phyloP scores from a whole-genome alignment of 2,113 vertebrate genomes.

The Speoplatyrhinus poulsoni region DNA sequence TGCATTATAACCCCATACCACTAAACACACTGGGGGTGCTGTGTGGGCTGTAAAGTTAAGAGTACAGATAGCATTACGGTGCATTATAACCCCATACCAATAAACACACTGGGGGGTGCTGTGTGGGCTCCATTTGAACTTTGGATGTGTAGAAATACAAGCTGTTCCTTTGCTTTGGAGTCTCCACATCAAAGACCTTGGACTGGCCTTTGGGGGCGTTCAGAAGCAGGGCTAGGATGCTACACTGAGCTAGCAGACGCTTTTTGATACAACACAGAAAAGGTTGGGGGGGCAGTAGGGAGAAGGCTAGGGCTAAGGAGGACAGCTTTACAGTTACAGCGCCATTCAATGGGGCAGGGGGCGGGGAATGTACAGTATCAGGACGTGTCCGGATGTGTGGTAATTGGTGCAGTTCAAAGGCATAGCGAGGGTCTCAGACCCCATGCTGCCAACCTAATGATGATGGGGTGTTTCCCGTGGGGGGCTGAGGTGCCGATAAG shows the following conservation, averaged over 20 bases:
- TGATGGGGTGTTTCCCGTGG: constrained; percentile 14
- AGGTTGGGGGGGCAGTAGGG: not conserved
- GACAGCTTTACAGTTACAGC: constrained; percentile 15
- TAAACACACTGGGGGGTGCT: constrained; percentile 5
- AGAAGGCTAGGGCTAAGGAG: not conserved
- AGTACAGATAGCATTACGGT: constrained; percentile 7
- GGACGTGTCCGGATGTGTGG: constrained; percentile 5
- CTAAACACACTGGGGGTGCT: constrained; percentile 3
- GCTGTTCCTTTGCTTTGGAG: not conserved
- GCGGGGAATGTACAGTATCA: constrained; percentile 4
- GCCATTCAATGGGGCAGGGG: constrained; percentile 5
- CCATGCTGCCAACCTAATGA: constrained; percentile 19
- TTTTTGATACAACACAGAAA: not conserved
- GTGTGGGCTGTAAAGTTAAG: constrained; percentile 6
- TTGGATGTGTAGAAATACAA: not conserved
- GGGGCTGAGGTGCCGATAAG: constrained; percentile 17
- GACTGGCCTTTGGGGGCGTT: constrained; percentile 12
- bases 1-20: constrained; percentile 28
- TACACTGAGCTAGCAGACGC: no score
- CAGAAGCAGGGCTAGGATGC: not conserved
- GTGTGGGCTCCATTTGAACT: constrained; percentile 15
- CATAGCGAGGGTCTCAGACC: constrained; percentile 9
- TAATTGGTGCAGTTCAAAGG: constrained; percentile 23
- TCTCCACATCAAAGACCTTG: constrained; percentile 18
- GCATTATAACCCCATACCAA: constrained; percentile 27